phyloP scores from a whole-genome alignment of 2,797 vertebrate genomes.

The Cyclopterus lumpus region DNA sequence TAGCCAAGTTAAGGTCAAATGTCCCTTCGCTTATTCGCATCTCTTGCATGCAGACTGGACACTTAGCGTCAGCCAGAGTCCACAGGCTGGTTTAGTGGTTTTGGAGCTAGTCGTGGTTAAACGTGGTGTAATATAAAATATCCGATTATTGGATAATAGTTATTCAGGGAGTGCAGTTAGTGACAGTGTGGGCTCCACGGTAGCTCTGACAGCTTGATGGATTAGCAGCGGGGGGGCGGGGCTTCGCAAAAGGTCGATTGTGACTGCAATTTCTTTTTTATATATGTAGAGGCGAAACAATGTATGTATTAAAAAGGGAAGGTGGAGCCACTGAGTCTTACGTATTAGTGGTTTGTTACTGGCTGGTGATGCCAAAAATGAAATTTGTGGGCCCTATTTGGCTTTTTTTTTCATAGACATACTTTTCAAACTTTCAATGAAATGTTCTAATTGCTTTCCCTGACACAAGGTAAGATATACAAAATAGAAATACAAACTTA shows the following conservation, averaged over 20 bases:
- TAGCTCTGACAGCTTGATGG: neutral
- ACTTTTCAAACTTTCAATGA: neutral
- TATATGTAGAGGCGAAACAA: neutral
- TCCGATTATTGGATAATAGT: neutral
- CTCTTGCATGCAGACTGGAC: no score
- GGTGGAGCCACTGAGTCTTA: no score
- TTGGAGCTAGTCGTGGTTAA: neutral
- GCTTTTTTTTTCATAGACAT: neutral
- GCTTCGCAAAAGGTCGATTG: neutral
- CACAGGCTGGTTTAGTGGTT: neutral
- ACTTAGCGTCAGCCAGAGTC: no score
- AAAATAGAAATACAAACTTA: neutral
- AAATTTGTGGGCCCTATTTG: neutral
- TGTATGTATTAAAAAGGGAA: neutral
- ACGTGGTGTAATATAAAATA: neutral
- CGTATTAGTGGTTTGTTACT: no score
- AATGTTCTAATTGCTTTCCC: neutral
- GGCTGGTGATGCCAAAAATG: neutral
- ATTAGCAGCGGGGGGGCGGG: neutral
- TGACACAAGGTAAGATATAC: constrained; percentile 1
- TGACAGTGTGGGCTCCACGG: neutral
- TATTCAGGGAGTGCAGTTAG: neutral
- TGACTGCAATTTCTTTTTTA: neutral
- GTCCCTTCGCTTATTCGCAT: no score
- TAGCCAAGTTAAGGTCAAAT: neutral